Base-by-base conservation (phyloP, 2,888 invertebrate genomes). In the Hyles lineata region DNA sequence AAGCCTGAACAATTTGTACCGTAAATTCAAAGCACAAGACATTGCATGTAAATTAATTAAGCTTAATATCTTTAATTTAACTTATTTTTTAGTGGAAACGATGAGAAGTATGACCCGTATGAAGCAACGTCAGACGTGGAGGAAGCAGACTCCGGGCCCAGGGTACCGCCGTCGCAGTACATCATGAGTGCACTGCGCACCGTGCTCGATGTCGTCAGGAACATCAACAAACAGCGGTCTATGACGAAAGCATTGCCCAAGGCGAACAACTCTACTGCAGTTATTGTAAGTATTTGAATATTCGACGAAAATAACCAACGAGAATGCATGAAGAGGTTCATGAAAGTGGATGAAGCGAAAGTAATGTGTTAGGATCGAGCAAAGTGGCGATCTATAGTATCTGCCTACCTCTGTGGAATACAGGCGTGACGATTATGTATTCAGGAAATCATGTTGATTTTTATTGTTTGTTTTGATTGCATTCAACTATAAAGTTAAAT, bases 171-270 rank as follows among this genome's bases (percentile, higher is more conserved):
- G 1, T 92, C 95, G 0, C 89, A 95, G 83, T 79, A 95, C 71
- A 86, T 95, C 74, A 85, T 95, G 21, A 92, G 93, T 0, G 90
- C 92, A 0, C 78, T 95, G n/a, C 87, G 92, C 4, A 95, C 95
- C 0, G 89, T 90, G 0, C 85, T 94, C 1, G 95, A 95, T 50
- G 92, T 95, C 2, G 89, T 95, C 29, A 87, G 92, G 59, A 94
- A 89, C 71, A 88, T 93, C 67, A 95, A 95, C 80, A 92, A 89
- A 78, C 89, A 90, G 59, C 85, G 89, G 4, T 85, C 87, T 9
- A 80, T 80, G 21, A 75, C 74, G 19, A 79, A 80, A 23, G 74
- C 78, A 0, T 73, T 70, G 29, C 52, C 82, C 0, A 61, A 73
- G 4, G 67, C 78, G 23, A 75, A 74, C 17, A 86, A 87, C 70